These are phyloP conservation scores for Melieria omissa DNA, from an alignment of 2,888 invertebrate species.

Conservation along the genomic window DNA sequence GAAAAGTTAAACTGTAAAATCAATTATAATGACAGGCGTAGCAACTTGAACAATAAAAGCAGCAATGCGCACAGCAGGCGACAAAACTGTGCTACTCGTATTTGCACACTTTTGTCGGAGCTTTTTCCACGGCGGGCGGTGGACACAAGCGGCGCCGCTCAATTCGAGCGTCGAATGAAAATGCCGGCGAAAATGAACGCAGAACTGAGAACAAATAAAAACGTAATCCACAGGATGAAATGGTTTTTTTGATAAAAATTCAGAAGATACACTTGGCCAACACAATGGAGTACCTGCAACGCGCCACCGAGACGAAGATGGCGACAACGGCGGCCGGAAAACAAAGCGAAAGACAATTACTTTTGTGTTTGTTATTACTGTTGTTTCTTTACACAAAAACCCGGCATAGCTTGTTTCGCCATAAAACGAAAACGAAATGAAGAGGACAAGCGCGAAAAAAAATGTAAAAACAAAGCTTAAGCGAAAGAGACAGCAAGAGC, in stretches of 20 bases:
- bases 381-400: too few relatives aligned
- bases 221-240: background rate
- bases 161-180: background rate
- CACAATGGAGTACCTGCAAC: too few relatives aligned
- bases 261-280: background rate
- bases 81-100: slow-evolving; percentile 10
- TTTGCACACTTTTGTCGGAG: background rate
- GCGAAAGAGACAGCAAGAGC: background rate
- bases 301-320: too few relatives aligned
- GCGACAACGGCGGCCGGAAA: too few relatives aligned
- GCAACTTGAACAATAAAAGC: slow-evolving; percentile 28
- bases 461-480: background rate
- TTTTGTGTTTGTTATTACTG: too few relatives aligned
- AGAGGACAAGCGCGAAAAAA: background rate
- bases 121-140: background rate
- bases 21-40: slow-evolving; percentile 43
- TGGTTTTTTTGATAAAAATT: background rate
- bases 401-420: too few relatives aligned
- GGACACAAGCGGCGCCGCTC: background rate
- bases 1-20: slow-evolving; percentile 44
- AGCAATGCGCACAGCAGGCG: slow-evolving; percentile 12
- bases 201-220: background rate
- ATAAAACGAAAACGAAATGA: background rate
- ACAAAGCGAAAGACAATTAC: too few relatives aligned
- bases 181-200: background rate